phyloP scores from a whole-genome alignment of 2,888 invertebrate genomes.

The Trissolcus brochymenae region DNA sequence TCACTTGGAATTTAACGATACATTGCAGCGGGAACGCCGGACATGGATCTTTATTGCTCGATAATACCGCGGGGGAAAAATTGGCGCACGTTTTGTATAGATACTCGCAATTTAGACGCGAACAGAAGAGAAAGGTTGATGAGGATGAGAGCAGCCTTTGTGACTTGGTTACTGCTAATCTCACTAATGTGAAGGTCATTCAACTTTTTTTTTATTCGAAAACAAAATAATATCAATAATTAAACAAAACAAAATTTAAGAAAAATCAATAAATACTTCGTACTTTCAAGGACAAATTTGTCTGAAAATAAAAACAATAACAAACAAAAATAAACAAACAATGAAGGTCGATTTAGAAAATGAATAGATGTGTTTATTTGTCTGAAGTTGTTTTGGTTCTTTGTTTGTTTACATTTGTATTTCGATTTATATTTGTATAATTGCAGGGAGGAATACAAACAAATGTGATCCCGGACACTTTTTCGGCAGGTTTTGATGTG shows the following conservation, averaged over 20 bases:
- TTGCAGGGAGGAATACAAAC: slow-evolving; percentile 89
- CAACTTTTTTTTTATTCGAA: neutral
- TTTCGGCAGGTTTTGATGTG: slow-evolving; percentile 85
- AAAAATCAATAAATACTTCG: no score
- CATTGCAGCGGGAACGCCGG: slow-evolving; percentile 84
- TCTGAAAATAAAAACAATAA: no score
- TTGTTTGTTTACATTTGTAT: no score
- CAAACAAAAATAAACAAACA: no score
- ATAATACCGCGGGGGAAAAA: slow-evolving; percentile 86
- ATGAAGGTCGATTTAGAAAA: no score
- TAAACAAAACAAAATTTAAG: no score
- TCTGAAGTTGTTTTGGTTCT: no score
- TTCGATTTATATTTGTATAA: neutral
- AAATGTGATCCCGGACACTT: slow-evolving; percentile 91
- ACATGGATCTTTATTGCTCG: slow-evolving; percentile 84
- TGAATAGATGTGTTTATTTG: no score
- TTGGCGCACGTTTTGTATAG: slow-evolving; percentile 80
- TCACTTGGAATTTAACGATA: slow-evolving; percentile 82
- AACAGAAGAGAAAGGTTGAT: slow-evolving; percentile 79
- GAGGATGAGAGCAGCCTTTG: slow-evolving; percentile 79
- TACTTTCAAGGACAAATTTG: no score
- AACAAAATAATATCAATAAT: no score
- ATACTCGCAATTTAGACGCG: slow-evolving; percentile 81
- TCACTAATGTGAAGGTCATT: slow-evolving; percentile 80
- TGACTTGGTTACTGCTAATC: slow-evolving; percentile 85